Percentiles rank a stretch among this genome's conserved stretches.
Conservation (phyloP, 2,888 invertebrate species). For the Barypeithes pellucidus region DNA sequence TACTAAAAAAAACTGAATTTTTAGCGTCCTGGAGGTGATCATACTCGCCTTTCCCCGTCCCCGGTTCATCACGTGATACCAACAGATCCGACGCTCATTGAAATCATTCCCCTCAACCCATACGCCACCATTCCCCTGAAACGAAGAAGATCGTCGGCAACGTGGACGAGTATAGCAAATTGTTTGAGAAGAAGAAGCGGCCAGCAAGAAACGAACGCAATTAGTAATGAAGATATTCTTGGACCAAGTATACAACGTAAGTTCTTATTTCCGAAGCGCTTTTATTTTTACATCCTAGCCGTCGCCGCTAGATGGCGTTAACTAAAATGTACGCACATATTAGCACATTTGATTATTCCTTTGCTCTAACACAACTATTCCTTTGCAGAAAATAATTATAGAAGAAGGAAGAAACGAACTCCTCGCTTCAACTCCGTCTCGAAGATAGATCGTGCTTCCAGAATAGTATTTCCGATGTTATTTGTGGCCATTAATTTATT, state of each 20-base stretch:
- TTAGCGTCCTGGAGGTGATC: constrained; percentile 43
- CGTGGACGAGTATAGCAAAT: constrained; percentile 67
- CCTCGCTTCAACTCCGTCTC: constrained; percentile 86
- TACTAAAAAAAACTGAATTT: constrained; percentile 2
- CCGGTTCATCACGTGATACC: constrained; percentile 38
- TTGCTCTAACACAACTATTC: no score
- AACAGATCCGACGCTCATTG: constrained; percentile 68
- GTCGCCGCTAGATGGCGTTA: background rate
- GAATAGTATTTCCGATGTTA: constrained; percentile 83
- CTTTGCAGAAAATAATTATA: constrained; percentile 51
- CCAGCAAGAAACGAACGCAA: constrained; percentile 24
- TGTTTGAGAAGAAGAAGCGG: constrained; percentile 35
- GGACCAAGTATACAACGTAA: constrained; percentile 33
- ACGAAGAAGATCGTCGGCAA: constrained; percentile 68
- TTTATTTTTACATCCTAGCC: no score
- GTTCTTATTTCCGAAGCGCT: background rate
- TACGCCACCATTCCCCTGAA: constrained; percentile 72
- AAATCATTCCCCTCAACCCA: constrained; percentile 79
- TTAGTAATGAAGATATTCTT: constrained; percentile 20
- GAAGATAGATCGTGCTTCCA: constrained; percentile 83
- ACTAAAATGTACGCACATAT: no score
- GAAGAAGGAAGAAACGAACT: constrained; percentile 71
- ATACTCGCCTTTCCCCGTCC: constrained; percentile 9
- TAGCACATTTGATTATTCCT: no score
- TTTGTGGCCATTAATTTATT: constrained; percentile 84